A percentile compares a stretch with the other conserved stretches of the same genome.
These are phyloP conservation scores for Ophioninae sp. DNA, from an alignment of 2,888 invertebrate species.

Conservation along the genomic window DNA sequence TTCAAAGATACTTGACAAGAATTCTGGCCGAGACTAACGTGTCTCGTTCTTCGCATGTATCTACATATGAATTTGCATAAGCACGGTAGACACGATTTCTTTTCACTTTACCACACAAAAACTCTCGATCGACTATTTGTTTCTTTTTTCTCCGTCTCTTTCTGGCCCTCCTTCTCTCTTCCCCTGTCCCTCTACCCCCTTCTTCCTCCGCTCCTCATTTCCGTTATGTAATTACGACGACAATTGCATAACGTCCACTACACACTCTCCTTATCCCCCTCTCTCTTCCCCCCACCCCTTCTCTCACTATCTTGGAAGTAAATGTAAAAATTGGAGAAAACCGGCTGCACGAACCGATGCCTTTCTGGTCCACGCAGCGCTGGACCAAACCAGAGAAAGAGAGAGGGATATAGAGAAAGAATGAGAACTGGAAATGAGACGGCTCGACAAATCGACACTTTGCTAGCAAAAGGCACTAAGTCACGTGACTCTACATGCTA, in stretches of 20 bases:
- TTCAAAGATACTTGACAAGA: constrained; percentile 47
- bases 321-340: constrained; percentile 29
- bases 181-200: background rate
- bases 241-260: constrained; percentile 52
- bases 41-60: constrained; percentile 9
- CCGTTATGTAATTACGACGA: constrained; percentile 60
- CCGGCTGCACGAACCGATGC: constrained; percentile 30
- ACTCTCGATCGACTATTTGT: constrained; percentile 21
- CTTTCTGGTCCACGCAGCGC: constrained; percentile 35
- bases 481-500: background rate
- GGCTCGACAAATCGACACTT: constrained; percentile 24
- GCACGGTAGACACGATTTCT: constrained; percentile 57
- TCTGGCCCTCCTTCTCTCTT: constrained; percentile 8
- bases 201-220: constrained; percentile 5
- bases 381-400: constrained; percentile 10
- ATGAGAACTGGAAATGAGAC: constrained; percentile 53
- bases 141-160: constrained; percentile 33
- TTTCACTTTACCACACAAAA: constrained; percentile 59
- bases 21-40: constrained; percentile 46
- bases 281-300: constrained; percentile 17
- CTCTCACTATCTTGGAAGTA: constrained; percentile 1
- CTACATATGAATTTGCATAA: constrained; percentile 53
- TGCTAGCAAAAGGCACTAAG: background rate
- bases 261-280: constrained; percentile 21
- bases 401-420: constrained; percentile 13